A percentile compares a stretch with the other conserved stretches of the same genome.
Evolutionary conservation across 2,888 invertebrate species (phyloP).

Genomic region (Celastrina argiolus): DNA sequence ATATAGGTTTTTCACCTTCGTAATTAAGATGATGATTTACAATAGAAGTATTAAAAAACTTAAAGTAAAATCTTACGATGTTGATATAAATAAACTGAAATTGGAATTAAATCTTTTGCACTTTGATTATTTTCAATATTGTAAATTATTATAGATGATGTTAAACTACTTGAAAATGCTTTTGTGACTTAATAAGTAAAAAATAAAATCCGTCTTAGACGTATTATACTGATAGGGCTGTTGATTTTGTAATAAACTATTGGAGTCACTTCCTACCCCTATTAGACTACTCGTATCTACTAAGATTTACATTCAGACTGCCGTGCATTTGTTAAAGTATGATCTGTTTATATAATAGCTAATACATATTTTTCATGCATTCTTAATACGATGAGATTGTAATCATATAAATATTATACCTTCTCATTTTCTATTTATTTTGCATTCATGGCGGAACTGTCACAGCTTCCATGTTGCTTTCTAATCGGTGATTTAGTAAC

Average conservation of each 20-base stretch:
- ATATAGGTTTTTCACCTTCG: too few species aligned
- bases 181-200: neutral
- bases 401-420: constrained; percentile 43
- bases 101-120: neutral
- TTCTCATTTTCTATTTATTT: constrained; percentile 77
- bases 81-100: neutral
- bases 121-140: neutral
- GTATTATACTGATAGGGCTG: neutral
- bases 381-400: neutral
- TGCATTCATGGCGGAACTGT: constrained; percentile 80
- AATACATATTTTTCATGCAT: neutral
- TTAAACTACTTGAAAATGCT: neutral
- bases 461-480: constrained; percentile 79
- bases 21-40: too few species aligned
- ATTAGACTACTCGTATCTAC: neutral
- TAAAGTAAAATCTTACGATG: too few species aligned
- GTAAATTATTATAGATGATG: neutral
- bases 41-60: too few species aligned
- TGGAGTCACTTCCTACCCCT: constrained; percentile 16
- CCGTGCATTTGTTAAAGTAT: neutral
- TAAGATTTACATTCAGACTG: neutral
- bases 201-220: neutral
- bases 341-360: neutral
- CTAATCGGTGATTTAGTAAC: constrained; percentile 43
- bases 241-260: constrained; percentile 15